phyloP scores from a whole-genome alignment of 2,113 vertebrate genomes.

The Seriola quinqueradiata region DNA sequence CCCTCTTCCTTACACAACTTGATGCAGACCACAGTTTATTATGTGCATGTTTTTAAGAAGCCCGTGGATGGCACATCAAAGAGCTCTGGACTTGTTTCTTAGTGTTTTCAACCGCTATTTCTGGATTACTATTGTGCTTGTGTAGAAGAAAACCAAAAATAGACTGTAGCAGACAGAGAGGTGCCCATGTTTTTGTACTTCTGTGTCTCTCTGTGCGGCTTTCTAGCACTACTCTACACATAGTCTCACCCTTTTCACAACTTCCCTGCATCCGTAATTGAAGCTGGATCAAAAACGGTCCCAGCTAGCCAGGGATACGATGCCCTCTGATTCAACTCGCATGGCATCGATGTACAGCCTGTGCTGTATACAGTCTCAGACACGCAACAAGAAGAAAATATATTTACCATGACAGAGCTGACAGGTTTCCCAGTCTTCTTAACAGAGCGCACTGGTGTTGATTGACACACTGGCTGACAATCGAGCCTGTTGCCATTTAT shows the following conservation, averaged over 20 bases:
- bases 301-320: constrained; percentile 6
- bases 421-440: constrained; percentile 13
- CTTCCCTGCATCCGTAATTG: constrained; percentile 30
- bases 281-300: constrained; percentile 47
- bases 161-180: constrained; percentile 33
- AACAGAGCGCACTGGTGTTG: neutral
- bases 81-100: constrained; percentile 17
- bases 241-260: constrained; percentile 9
- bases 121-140: constrained; percentile 36
- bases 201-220: neutral
- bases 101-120: constrained; percentile 48
- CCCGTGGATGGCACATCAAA: constrained; percentile 38
- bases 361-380: neutral
- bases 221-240: neutral
- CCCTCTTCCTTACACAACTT: constrained; percentile 1
- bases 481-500: neutral
- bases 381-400: neutral
- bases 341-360: neutral
- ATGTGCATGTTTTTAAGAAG: constrained; percentile 36
- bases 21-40: constrained; percentile 43
- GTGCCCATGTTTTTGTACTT: constrained; percentile 6
- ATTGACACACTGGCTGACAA: constrained; percentile 28
- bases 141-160: constrained; percentile 37
- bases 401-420: neutral
- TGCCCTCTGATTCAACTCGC: constrained; percentile 45